Percentiles rank a stretch among this genome's conserved stretches.
These are phyloP conservation scores for Albula glossodonta DNA, from an alignment of 2,113 vertebrate genomes.

Conservation along the genomic window DNA sequence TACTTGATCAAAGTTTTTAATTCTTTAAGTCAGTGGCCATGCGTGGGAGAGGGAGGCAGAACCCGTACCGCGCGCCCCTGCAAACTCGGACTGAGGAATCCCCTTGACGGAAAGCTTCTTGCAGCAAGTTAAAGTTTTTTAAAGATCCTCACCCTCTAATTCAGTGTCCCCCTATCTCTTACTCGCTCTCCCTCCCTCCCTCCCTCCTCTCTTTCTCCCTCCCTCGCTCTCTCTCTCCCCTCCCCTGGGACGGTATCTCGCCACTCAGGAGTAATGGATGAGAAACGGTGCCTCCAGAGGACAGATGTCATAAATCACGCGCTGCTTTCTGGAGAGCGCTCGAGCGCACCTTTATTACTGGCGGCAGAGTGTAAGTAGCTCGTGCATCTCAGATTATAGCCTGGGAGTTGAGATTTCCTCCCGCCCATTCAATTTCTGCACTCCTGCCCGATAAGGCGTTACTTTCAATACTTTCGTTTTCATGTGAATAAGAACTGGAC, in stretches of 20 bases:
- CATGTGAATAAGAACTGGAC: not conserved
- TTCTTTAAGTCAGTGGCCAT: conserved; percentile 55
- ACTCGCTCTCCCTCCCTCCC: conserved; percentile 35
- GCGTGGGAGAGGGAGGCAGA: conserved; percentile 33
- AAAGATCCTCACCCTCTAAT: conserved; percentile 63
- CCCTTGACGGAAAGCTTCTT: conserved; percentile 51
- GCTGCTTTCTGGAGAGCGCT: conserved; percentile 8
- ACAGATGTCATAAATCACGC: conserved; percentile 53
- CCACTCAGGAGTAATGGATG: conserved; percentile 32
- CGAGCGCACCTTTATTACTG: conserved; percentile 30
- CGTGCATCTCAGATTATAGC: not conserved
- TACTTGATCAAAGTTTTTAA: conserved; percentile 34
- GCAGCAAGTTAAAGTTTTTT: conserved; percentile 52
- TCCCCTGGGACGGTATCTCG: conserved; percentile 52
- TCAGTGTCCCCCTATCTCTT: conserved; percentile 65
- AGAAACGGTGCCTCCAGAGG: conserved; percentile 37
- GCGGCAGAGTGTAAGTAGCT: conserved; percentile 38
- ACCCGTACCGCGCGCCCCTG: conserved; percentile 6
- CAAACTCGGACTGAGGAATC: conserved; percentile 39
- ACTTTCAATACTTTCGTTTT: not conserved
- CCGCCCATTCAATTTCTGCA: not conserved
- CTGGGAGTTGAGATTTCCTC: not conserved
- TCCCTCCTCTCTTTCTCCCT: conserved; percentile 50
- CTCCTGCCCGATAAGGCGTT: not conserved
- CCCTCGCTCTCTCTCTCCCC: conserved; percentile 44